phyloP scores from a whole-genome alignment of 2,888 invertebrate genomes.

The Allophyes oxyacanthae region DNA sequence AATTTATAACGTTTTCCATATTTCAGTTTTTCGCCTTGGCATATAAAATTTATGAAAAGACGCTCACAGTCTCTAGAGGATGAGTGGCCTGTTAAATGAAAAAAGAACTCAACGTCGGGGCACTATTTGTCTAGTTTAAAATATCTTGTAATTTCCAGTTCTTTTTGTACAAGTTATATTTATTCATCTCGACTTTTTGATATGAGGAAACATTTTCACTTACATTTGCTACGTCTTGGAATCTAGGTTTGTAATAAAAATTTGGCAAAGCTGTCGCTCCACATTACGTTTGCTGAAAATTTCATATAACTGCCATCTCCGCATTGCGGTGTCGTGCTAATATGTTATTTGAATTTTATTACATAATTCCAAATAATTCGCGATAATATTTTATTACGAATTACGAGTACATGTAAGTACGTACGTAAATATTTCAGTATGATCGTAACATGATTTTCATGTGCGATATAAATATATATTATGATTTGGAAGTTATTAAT shows the following conservation, averaged over 20 bases:
- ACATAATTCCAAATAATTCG: conserved; percentile 29
- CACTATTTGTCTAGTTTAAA: conserved; percentile 37
- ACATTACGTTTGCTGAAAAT: conserved; percentile 29
- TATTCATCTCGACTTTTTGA: conserved; percentile 13
- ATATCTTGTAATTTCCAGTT: conserved; percentile 25
- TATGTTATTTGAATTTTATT: conserved; percentile 44
- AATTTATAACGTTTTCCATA: conserved; percentile 45
- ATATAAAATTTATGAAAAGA: conserved; percentile 54
- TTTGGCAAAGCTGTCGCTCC: conserved; percentile 39
- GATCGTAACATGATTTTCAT: conserved; percentile 12
- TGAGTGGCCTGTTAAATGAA: conserved; percentile 37
- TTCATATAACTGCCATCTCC: conserved; percentile 42
- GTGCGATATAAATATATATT: conserved; percentile 7
- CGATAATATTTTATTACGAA: conserved; percentile 28
- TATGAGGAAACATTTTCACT: conserved; percentile 26
- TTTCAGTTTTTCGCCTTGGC: conserved; percentile 40
- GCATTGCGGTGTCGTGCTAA: conserved; percentile 51
- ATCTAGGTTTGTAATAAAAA: conserved; percentile 18
- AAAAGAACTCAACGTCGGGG: conserved; percentile 20
- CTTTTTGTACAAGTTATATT: conserved; percentile 19
- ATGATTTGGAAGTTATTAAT: conserved; percentile 10
- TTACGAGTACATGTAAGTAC: conserved; percentile 20
- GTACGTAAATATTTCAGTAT: conserved; percentile 24
- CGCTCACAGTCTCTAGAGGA: conserved; percentile 30
- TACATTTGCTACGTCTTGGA: conserved; percentile 18